Conservation (phyloP, 2,797 vertebrate genomes). For the Clarias platycephalus region DNA sequence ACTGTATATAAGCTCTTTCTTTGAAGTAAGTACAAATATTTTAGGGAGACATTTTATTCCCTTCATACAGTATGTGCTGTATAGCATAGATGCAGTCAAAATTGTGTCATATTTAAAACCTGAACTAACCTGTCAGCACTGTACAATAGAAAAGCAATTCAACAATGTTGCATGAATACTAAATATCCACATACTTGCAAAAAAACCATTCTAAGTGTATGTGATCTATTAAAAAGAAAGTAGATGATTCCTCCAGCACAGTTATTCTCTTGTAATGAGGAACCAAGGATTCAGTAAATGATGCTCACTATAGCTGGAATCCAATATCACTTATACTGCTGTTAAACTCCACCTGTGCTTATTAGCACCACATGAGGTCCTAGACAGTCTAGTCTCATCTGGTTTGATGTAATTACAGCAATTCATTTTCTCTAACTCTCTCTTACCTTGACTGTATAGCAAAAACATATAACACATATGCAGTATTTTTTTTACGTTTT, state of each 20-base stretch:
- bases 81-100: background rate
- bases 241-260: slow-evolving; percentile 2
- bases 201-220: slow-evolving; percentile 10
- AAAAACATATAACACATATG: slow-evolving; percentile 7
- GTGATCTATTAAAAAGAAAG: background rate
- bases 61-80: background rate
- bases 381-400: slow-evolving; percentile 21
- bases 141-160: background rate
- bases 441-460: background rate
- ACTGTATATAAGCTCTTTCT: no score
- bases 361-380: slow-evolving; percentile 25
- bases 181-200: slow-evolving; percentile 12
- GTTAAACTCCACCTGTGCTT: slow-evolving; percentile 63
- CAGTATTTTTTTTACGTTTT: background rate
- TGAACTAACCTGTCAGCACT: background rate
- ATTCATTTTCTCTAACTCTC: slow-evolving; percentile 25
- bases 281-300: slow-evolving; percentile 57
- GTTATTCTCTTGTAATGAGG: slow-evolving; percentile 17
- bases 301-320: slow-evolving; percentile 65
- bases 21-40: background rate
- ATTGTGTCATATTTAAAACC: background rate
- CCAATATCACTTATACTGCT: slow-evolving; percentile 68
- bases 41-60: background rate
- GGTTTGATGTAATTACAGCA: slow-evolving; percentile 37
- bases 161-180: background rate